Percentiles rank a stretch among this genome's conserved stretches.
phyloP scores from a whole-genome alignment of 2,888 invertebrate species.

The Agrochola litura region DNA sequence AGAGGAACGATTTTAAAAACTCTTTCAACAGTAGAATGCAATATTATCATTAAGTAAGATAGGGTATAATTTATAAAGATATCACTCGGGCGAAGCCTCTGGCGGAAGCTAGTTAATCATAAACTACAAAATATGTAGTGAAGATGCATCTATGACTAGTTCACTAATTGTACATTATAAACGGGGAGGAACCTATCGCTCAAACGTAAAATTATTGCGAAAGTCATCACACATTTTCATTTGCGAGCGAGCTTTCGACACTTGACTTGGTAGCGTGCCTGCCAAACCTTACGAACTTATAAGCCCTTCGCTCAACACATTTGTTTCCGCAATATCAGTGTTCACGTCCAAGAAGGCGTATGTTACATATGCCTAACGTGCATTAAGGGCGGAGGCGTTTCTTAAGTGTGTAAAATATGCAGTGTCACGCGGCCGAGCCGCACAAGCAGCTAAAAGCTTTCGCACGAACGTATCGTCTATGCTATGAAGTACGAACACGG shows the following conservation, averaged over 20 bases:
- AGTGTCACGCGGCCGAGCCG: constrained; percentile 61
- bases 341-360: constrained; percentile 56
- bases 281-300: constrained; percentile 32
- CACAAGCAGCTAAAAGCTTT: constrained; percentile 58
- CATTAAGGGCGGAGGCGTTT: constrained; percentile 64
- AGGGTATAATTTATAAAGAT: too few relatives aligned
- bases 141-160: background rate
- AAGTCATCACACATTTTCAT: constrained; percentile 3
- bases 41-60: too few relatives aligned
- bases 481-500: constrained; percentile 41
- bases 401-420: constrained; percentile 68
- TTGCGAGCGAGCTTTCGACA: constrained; percentile 3
- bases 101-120: too few relatives aligned
- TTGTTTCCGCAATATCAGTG: constrained; percentile 58
- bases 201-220: background rate
- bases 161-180: background rate
- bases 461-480: constrained; percentile 48
- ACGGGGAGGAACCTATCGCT: background rate
- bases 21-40: too few relatives aligned
- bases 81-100: too few relatives aligned
- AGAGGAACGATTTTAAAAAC: too few relatives aligned
- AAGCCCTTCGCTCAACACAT: constrained; percentile 40
- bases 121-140: background rate
- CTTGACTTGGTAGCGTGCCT: constrained; percentile 29
- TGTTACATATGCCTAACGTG: constrained; percentile 44